phyloP scores from a whole-genome alignment of 2,797 vertebrate genomes.

The Periophthalmus magnuspinnatus region DNA sequence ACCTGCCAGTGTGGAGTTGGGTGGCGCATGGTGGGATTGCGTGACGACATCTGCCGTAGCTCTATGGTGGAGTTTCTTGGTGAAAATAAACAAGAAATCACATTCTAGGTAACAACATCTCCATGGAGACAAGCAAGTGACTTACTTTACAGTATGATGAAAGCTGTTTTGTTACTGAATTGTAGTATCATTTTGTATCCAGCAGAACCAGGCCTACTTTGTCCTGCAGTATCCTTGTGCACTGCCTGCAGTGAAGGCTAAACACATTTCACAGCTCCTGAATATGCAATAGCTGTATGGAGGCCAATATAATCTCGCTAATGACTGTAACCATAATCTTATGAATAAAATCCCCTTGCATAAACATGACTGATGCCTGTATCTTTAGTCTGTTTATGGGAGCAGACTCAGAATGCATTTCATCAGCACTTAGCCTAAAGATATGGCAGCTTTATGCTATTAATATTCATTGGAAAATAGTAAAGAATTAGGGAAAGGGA shows the following conservation, averaged over 20 bases:
- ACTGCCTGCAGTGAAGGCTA: not conserved
- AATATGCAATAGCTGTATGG: not conserved
- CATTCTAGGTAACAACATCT: too few relatives aligned
- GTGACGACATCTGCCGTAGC: too few relatives aligned
- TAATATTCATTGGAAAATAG: slow-evolving; percentile 8
- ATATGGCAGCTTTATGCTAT: slow-evolving; percentile 3
- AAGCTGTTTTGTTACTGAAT: too few relatives aligned
- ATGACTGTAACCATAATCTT: slow-evolving; percentile 2
- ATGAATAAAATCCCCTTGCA: not conserved
- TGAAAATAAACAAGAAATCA: too few relatives aligned
- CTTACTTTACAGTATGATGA: too few relatives aligned
- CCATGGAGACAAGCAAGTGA: too few relatives aligned
- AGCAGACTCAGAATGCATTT: slow-evolving; percentile 1
- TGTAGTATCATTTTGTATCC: too few relatives aligned
- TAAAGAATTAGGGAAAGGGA: slow-evolving; percentile 3
- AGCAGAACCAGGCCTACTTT: not conserved
- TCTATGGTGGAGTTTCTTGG: too few relatives aligned
- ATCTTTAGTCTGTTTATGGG: not conserved
- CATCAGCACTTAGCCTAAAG: slow-evolving; percentile 4
- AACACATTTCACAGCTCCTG: not conserved
- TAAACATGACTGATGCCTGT: slow-evolving; percentile 1
- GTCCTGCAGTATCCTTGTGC: not conserved
- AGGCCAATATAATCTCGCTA: not conserved
- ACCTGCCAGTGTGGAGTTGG: too few relatives aligned
- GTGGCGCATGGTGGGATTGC: too few relatives aligned